These are phyloP conservation scores for Calosoma granatense DNA, from an alignment of 1,140 invertebrate genomes.

Conservation along the genomic window DNA sequence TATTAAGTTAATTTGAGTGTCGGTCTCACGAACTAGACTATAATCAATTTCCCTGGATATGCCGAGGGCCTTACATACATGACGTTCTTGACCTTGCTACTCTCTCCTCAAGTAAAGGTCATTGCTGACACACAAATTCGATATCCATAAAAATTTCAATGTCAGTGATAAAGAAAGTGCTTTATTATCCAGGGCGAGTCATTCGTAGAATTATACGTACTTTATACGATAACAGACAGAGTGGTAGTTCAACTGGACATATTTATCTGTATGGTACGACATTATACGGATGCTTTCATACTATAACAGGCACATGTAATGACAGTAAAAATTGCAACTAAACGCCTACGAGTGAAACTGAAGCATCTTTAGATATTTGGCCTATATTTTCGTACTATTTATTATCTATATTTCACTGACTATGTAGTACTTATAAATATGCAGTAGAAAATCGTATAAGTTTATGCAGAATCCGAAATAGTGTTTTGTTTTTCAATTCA, in stretches of 20 bases:
- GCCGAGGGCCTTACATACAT: not conserved
- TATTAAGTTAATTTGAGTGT: not conserved
- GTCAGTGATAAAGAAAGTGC: not conserved
- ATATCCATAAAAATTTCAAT: not conserved
- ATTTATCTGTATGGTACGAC: not conserved
- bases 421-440: too few relatives aligned
- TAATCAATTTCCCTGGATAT: not conserved
- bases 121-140: not conserved
- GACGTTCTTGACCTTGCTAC: not conserved
- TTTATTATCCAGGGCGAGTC: not conserved
- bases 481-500: too few relatives aligned
- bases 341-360: too few relatives aligned
- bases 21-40: not conserved
- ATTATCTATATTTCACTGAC: too few relatives aligned
- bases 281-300: not conserved
- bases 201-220: not conserved
- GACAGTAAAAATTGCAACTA: too few relatives aligned
- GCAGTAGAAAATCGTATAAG: too few relatives aligned
- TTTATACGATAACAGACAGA: not conserved
- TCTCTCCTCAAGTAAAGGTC: not conserved
- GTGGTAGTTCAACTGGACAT: not conserved
- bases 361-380: too few relatives aligned
- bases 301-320: too few relatives aligned
- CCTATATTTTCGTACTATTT: too few relatives aligned
- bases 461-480: too few relatives aligned